phyloP scores from a whole-genome alignment of 2,113 vertebrate species.

The Dicentrarchus labrax region DNA sequence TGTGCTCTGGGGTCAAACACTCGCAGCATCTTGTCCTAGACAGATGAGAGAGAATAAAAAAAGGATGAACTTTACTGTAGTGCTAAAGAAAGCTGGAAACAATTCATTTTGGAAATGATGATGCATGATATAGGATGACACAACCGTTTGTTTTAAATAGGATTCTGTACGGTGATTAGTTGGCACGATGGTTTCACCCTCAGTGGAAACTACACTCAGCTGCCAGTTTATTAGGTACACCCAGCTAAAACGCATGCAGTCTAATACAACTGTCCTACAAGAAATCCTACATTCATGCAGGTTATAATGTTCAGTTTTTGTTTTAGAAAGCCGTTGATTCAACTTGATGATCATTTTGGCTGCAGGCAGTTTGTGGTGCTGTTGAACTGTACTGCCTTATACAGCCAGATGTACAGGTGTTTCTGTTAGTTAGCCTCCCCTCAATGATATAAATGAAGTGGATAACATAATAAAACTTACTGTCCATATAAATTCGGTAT shows the following conservation, averaged over 20 bases:
- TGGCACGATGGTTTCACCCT: neutral
- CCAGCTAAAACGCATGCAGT: no score
- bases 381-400: no score
- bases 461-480: no score
- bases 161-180: neutral
- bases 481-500: no score
- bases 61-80: neutral
- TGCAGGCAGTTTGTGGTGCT: no score
- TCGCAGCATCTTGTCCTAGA: conserved; percentile 94
- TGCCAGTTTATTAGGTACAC: neutral
- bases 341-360: no score
- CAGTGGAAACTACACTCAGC: neutral
- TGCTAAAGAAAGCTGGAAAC: neutral
- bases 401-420: no score
- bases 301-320: neutral
- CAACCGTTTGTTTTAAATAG: neutral
- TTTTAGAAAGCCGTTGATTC: neutral
- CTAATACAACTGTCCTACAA: neutral
- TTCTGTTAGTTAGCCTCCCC: no score
- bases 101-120: neutral
- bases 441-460: no score
- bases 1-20: conserved; percentile 94
- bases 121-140: neutral
- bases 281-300: neutral
- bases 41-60: conserved; percentile 35